Evolutionary conservation across 2,113 vertebrate genomes (phyloP), one percentile per base, ranked within the genome.

Genomic region (Poeciliopsis occidentalis): DNA sequence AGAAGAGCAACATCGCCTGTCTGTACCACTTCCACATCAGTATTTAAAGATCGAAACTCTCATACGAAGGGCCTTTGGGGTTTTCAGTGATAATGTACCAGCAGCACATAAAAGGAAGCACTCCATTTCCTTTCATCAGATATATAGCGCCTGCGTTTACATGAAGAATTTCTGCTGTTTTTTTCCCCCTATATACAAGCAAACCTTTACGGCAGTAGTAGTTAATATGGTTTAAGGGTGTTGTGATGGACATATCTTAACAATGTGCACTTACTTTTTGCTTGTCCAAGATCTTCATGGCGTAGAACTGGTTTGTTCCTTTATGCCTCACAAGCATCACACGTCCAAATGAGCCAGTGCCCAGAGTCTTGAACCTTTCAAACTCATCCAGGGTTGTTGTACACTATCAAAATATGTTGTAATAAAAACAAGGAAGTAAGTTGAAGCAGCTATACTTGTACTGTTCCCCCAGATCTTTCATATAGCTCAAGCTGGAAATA

Each of bases 251-350:
- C 24, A 41, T 34, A 66, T 24, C 64, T 72, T 22, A 51, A 70
- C 73, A 71, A 68, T 69, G 0, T 63, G 8, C 1, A 94, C 96
- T 78, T 77, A 98, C 98, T 96, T 99, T 99, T 89, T 99, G 97
- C 94, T 99, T 99, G 94, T 99, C 97, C 95, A 99, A 93, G 92
- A 99, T 98, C 95, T 99, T 99, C 98, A 99, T 99, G 85, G 98
- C 98, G 63, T 97, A 98, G 95, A 98, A 98, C 94, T 97, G 97
- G 84, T 97, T 98, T 71, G 96, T 96, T 91, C 93, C 94, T 96
- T 97, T 99, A 90, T 98, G 97, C 89, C 98, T 99, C 90, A 99
- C 98, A 78, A 99, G 92, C 98, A 99, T 98, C 74, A 99, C 98
- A 92, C 98, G 95, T 75, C 98, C 98, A 32, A 99, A 99, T 32